phyloP scores from a whole-genome alignment of 1,140 invertebrate genomes.

The Philaenus spumarius region DNA sequence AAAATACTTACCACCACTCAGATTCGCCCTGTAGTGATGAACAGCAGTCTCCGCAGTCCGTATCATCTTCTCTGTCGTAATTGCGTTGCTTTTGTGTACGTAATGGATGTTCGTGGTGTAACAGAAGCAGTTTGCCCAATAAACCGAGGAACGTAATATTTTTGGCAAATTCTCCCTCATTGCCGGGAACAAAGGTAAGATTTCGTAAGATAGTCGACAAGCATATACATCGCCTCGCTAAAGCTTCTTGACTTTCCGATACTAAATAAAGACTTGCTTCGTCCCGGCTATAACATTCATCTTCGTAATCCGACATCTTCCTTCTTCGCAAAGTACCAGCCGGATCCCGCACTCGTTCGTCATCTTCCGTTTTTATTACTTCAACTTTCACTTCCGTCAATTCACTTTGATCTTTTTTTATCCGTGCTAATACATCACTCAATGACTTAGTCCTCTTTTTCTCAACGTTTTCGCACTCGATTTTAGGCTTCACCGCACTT shows the following conservation, averaged over 20 bases:
- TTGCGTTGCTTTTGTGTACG: conserved; percentile 74
- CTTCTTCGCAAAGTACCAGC: conserved; percentile 65
- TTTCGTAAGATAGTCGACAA: conserved; percentile 91
- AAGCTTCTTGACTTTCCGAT: conserved; percentile 77
- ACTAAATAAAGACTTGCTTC: conserved; percentile 81
- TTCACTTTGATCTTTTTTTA: conserved; percentile 8
- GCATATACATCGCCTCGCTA: conserved; percentile 82
- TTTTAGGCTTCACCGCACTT: conserved; percentile 26
- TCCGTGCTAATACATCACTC: conserved; percentile 1
- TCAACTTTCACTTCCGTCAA: conserved; percentile 27
- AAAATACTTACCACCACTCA: conserved; percentile 46
- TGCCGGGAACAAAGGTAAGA: conserved; percentile 95
- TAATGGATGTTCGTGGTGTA: conserved; percentile 85
- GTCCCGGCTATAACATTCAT: conserved; percentile 87
- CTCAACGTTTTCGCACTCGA: conserved; percentile 12
- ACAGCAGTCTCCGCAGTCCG: conserved; percentile 69
- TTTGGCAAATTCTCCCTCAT: conserved; percentile 88
- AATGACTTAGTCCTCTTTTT: conserved; percentile 13
- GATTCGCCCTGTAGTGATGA: conserved; percentile 65
- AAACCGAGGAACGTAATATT: conserved; percentile 80
- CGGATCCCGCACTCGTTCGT: conserved; percentile 53
- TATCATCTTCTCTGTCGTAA: conserved; percentile 78
- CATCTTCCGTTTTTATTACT: conserved; percentile 34
- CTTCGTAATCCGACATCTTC: conserved; percentile 75
- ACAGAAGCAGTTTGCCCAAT: conserved; percentile 78